These are phyloP conservation scores for Mesopsocus fuscifrons DNA, from an alignment of 2,888 invertebrate genomes.

Conservation along the genomic window DNA sequence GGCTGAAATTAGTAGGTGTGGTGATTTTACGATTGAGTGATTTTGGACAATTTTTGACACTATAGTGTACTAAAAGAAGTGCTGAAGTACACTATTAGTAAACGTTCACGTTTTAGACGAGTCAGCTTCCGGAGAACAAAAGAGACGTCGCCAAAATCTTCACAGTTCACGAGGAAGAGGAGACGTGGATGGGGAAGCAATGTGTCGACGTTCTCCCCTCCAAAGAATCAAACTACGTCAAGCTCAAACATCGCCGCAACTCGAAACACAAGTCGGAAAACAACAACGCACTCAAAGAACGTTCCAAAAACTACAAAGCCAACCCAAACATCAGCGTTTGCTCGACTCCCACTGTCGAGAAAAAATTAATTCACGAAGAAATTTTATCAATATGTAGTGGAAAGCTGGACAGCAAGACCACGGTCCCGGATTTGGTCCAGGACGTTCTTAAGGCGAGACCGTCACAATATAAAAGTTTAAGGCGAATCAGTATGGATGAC, in stretches of 20 bases:
- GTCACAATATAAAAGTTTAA: neutral
- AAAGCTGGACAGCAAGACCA: conserved; percentile 3
- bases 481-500: conserved; percentile 3
- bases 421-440: conserved; percentile 4
- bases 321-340: conserved; percentile 4
- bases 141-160: conserved; percentile 62
- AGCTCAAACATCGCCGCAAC: neutral
- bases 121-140: conserved; percentile 15
- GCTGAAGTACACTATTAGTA: too few relatives aligned
- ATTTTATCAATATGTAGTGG: conserved; percentile 13
- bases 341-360: conserved; percentile 8
- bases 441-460: neutral
- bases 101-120: conserved; percentile 11
- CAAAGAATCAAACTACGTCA: neutral
- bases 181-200: conserved; percentile 13
- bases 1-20: too few relatives aligned
- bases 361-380: conserved; percentile 12
- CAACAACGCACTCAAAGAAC: conserved; percentile 1
- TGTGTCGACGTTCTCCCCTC: conserved; percentile 11
- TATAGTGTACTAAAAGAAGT: too few relatives aligned
- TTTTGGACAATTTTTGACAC: too few relatives aligned
- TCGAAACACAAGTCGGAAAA: neutral
- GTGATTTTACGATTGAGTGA: too few relatives aligned
- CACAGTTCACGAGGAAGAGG: conserved; percentile 62
- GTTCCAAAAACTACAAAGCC: conserved; percentile 1